Conservation (phyloP, 1,140 invertebrate species). For the Alviniconcha marisindica region DNA sequence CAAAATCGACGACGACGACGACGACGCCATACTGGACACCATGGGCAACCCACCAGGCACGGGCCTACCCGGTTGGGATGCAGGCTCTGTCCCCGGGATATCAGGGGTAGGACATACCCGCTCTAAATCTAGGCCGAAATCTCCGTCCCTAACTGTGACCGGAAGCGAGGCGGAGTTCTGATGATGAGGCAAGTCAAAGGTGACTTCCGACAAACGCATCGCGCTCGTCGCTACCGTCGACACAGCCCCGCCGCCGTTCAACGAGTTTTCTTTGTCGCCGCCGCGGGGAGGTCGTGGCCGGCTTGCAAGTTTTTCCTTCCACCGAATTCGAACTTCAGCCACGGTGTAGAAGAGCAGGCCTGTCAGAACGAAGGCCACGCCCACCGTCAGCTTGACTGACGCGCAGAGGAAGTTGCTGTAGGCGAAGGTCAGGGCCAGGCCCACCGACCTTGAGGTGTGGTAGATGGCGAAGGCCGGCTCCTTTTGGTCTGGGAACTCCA, state of each 20-base stretch:
- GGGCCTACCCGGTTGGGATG: too few species aligned
- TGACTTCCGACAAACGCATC: too few species aligned
- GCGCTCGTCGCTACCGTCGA: neutral
- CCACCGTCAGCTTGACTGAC: slow-evolving; percentile 60
- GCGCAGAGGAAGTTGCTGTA: slow-evolving; percentile 63
- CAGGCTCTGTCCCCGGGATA: too few species aligned
- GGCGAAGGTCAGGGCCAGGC: slow-evolving; percentile 58
- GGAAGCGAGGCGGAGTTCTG: too few species aligned
- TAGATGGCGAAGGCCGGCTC: slow-evolving; percentile 67
- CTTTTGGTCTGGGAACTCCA: slow-evolving; percentile 55
- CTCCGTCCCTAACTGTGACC: too few species aligned
- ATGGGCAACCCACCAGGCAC: too few species aligned
- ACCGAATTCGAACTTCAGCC: slow-evolving; percentile 45
- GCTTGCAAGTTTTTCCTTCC: neutral
- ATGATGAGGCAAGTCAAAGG: too few species aligned
- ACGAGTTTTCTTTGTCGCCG: neutral
- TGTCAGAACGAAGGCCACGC: slow-evolving; percentile 51
- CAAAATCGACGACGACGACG: neutral
- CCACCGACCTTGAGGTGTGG: slow-evolving; percentile 59
- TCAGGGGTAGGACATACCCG: too few species aligned
- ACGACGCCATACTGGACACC: neutral
- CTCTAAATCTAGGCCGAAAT: too few species aligned
- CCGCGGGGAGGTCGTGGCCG: neutral
- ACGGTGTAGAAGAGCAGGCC: slow-evolving; percentile 59
- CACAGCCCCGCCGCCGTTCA: neutral